phyloP scores from a whole-genome alignment of 2,888 invertebrate species.

The Dysmachus trigonus region DNA sequence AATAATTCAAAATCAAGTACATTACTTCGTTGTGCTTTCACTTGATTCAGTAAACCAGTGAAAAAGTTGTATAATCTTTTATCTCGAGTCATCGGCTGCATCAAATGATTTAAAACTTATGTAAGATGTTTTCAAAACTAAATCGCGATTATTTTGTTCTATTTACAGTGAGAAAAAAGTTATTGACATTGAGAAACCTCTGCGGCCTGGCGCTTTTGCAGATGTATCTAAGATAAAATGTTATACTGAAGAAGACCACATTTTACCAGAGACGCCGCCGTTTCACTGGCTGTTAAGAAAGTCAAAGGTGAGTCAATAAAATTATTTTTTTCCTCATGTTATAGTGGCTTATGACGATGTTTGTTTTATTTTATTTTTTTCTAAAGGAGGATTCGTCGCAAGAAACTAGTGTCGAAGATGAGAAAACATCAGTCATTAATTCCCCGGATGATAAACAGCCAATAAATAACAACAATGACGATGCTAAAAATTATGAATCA shows the following conservation, averaged over 20 bases:
- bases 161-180: slow-evolving; percentile 71
- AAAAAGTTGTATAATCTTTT: neutral
- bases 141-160: neutral
- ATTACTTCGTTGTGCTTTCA: neutral
- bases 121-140: neutral
- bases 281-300: slow-evolving; percentile 68
- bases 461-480: slow-evolving; percentile 43
- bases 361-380: neutral
- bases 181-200: slow-evolving; percentile 75
- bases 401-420: slow-evolving; percentile 44
- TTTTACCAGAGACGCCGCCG: slow-evolving; percentile 72
- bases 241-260: slow-evolving; percentile 67
- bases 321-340: neutral
- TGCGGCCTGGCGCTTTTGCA: slow-evolving; percentile 82
- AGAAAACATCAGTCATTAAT: slow-evolving; percentile 40
- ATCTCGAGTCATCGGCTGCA: neutral
- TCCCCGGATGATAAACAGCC: slow-evolving; percentile 27
- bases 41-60: neutral
- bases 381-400: slow-evolving; percentile 43
- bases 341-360: neutral
- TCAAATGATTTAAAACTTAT: neutral
- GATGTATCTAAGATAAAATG: slow-evolving; percentile 72
- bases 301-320: slow-evolving; percentile 50
- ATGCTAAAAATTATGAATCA: slow-evolving; percentile 43
- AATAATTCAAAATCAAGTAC: neutral